phyloP scores from a whole-genome alignment of 2,888 invertebrate genomes.

The Drosophila mercatorum region DNA sequence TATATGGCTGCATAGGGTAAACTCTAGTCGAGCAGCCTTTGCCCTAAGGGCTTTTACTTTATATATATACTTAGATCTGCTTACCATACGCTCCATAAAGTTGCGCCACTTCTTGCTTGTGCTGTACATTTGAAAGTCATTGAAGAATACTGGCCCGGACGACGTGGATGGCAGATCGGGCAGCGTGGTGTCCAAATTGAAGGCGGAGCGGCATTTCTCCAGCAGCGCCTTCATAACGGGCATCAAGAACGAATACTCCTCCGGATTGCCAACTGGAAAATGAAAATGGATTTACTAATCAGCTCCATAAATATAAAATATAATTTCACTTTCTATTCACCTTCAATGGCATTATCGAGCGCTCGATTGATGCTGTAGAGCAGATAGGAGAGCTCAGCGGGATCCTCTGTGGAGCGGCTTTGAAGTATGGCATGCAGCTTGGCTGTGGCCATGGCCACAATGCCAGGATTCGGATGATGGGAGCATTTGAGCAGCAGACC shows the following conservation, averaged over 20 bases:
- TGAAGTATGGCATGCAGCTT: conserved; percentile 87
- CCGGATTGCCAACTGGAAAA: conserved; percentile 85
- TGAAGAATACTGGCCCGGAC: conserved; percentile 87
- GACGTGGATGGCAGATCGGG: conserved; percentile 86
- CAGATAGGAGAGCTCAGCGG: conserved; percentile 86
- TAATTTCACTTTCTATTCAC: conserved; percentile 60
- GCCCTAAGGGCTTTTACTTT: too few species aligned
- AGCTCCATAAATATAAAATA: neutral
- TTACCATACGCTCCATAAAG: conserved; percentile 86
- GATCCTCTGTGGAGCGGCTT: conserved; percentile 86
- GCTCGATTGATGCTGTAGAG: conserved; percentile 85
- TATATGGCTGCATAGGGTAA: neutral
- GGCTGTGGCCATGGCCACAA: conserved; percentile 87
- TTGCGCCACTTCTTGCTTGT: conserved; percentile 86
- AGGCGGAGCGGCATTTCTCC: conserved; percentile 85
- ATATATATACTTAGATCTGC: conserved; percentile 38
- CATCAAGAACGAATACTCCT: conserved; percentile 87
- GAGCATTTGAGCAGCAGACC: conserved; percentile 85
- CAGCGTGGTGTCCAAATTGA: conserved; percentile 83
- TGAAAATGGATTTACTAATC: neutral
- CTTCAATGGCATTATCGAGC: conserved; percentile 85
- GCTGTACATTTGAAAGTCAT: conserved; percentile 87
- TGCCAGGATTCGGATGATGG: conserved; percentile 85
- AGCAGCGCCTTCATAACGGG: conserved; percentile 87
- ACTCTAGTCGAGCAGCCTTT: too few species aligned